phyloP scores from a whole-genome alignment of 2,113 vertebrate species.

The Clinocottus analis region DNA sequence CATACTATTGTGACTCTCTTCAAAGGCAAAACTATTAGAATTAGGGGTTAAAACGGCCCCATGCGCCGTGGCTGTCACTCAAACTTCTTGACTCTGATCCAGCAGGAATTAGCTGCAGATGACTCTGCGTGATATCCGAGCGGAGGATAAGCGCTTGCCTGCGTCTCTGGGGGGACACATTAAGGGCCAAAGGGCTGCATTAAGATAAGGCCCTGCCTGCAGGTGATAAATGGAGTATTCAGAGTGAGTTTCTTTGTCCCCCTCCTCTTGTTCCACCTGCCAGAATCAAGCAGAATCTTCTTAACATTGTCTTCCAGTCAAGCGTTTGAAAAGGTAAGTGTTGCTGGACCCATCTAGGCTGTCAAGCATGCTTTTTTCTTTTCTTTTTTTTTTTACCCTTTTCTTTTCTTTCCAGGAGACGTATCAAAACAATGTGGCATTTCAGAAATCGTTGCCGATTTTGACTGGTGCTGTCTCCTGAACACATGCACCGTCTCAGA shows the following conservation, averaged over 20 bases:
- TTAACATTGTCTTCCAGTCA: slow-evolving; percentile 52
- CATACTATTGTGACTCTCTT: slow-evolving; percentile 39
- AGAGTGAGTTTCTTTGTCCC: slow-evolving; percentile 35
- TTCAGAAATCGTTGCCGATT: slow-evolving; percentile 63
- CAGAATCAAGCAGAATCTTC: slow-evolving; percentile 52
- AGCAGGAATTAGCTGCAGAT: slow-evolving; percentile 44
- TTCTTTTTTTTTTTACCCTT: slow-evolving; percentile 6
- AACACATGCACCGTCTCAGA: slow-evolving; percentile 44
- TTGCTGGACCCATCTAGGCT: slow-evolving; percentile 58
- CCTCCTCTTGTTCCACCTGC: slow-evolving; percentile 47
- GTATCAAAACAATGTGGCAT: slow-evolving; percentile 68
- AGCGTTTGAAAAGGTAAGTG: slow-evolving; percentile 63
- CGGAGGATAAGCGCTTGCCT: slow-evolving; percentile 36
- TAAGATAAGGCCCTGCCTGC: slow-evolving; percentile 31
- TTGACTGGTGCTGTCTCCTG: slow-evolving; percentile 56
- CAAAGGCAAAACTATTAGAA: slow-evolving; percentile 40
- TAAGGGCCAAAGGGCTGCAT: slow-evolving; percentile 43
- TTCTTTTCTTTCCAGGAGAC: slow-evolving; percentile 25
- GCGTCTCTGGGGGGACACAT: slow-evolving; percentile 5
- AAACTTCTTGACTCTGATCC: slow-evolving; percentile 24
- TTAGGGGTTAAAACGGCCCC: neutral
- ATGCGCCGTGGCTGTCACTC: slow-evolving; percentile 28
- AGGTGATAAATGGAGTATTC: slow-evolving; percentile 64
- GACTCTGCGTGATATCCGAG: slow-evolving; percentile 7
- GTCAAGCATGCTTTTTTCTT: slow-evolving; percentile 42